Base-by-base conservation (phyloP, 2,888 invertebrate species). In the Steinernema carpocapsae region DNA sequence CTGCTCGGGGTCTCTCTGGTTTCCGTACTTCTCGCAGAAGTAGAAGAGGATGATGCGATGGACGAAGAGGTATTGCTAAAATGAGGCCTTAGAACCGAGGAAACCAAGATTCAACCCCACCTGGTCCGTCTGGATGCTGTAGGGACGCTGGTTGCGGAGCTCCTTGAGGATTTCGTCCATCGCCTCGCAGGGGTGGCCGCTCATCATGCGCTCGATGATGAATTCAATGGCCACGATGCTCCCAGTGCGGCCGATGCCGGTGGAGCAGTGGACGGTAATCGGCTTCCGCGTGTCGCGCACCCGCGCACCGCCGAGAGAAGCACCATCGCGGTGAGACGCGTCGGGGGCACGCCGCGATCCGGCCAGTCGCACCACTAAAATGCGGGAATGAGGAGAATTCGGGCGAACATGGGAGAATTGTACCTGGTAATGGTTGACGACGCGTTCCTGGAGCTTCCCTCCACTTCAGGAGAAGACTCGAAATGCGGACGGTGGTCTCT, bases 261-360 rank as follows among this genome's bases (percentile, higher is more conserved):
- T 84, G 3, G 81, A 80, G 72, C 83, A 84, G 73, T 84, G 84
- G 14, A 84, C 83, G 0, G 80, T 72, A 42, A 84, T 81, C 2
- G 83, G 83, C 19, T 75, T 76, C 71, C 75, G 75, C 3, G 79
- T 59, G 46, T 82, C n/a, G n/a, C n/a, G n/a, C n/a, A n/a, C n/a
- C n/a, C 82, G 32, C 83, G 80, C n/a, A 82, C 81, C n/a, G 70
- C 22, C 7, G 80, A 79, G 10, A 82, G 76, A 51, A 82, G 71
- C 10, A 76, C 79, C 59, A 77, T 72, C 17, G 72, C 70, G 22
- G 75, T 76, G 37, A 76, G 37, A 12, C 26, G 17, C 45, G 37
- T 26, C 19, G 74, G 72, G 6, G 77, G 77, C 7, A 77, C 79
- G 12, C 77, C 77, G 64, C 80, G 77, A 70, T 84, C 83, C 2